Evolutionary conservation across 2,888 invertebrate species (phyloP), one percentile per base, ranked within the genome.

Genomic region (Tridacna gigas): DNA sequence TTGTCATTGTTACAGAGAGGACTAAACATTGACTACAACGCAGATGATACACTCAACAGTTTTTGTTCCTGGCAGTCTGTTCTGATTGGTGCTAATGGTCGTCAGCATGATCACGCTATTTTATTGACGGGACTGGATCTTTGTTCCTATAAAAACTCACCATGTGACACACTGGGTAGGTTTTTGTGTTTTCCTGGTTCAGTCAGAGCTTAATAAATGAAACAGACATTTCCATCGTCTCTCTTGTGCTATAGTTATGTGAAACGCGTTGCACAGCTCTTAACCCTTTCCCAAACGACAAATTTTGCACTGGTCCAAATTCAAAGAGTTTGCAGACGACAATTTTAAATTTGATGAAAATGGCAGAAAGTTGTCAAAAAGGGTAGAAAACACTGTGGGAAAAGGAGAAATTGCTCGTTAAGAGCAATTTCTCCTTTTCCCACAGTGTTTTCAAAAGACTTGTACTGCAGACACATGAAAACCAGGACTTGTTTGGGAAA

Each of bases 1-100:
- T 20, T 28, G 20, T 79, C 47, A 74, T 51, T 22, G 20, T 88
- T 84, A 22, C 87, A 94, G 94, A 91, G 92, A 76, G 94, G 93
- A 20, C 84, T 94, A 67, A 86, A 80, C 9, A 90, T 93, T 12
- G 91, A 89, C 56, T 91, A 93, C 87, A 91, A 93, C 86, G 94
- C 94, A 9, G 93, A 94, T 65, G 91, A 90, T 67, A 92, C 94
- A 11, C 86, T 94, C 63, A 93, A 92, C 88, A 94, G 93, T 82
- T 94, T 94, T 87, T 94, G 94, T 80, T 89, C 91, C 60, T 94
- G 94, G 94, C 94, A 94, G 89, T 92, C 94, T 0, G 92, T 92
- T n/a, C 84, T 94, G 74, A 87, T 90, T 15, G 92, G 91, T 25
- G 90, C 91, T 13, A 91, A 91, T 66, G 92, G 93, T 0, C 79